Base-by-base conservation (phyloP, 2,113 vertebrate species). In the Pelobates fuscus region DNA sequence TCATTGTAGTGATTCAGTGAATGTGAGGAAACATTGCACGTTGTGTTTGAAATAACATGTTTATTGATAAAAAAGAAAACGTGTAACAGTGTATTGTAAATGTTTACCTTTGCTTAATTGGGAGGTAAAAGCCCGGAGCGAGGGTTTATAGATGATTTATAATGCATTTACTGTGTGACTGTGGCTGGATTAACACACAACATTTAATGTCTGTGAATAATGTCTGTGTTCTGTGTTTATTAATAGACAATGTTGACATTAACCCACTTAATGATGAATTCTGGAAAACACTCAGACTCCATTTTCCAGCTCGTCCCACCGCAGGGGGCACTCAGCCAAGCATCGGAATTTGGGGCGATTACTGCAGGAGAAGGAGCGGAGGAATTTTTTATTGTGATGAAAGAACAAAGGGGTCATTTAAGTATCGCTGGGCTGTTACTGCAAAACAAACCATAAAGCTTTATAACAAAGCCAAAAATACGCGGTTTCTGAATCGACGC, bases 341-440 rank as follows among this genome's bases (percentile, higher is more conserved):
- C 12, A 8, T 18, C 6, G 41, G 57, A 71, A 71, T 71, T 62
- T 60, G 25, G 70, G 70, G 41, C 20, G 26, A 71, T 62, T 44
- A 62, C n/a, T 29, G 59, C 12, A 18, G 17, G 41, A 61, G 70
- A 32, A 57, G 41, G 70, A 62, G 58, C 21, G 43, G 7, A 46
- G 58, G 70, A 71, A 61, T 71, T 52, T 25, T 60, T 15, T 2
- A 15, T 59, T n/a, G 21, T 18, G 12, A 3, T 25, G 27, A 37
- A 12, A 41, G 70, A 71, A 71, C 70, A 71, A 71, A 71, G 26
- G 57, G 70, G 58, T 71, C 70, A 71, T 71, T 71, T 71, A 71
- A 23, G 70, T 62, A 62, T 61, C 54, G 2, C 52, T 23, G 49
- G 49, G 46, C 27, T 32, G 67, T 24, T 30, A n/a, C 67, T 41